These are phyloP conservation scores for Scaeva pyrastri DNA, from an alignment of 2,888 invertebrate genomes.

Conservation along the genomic window DNA sequence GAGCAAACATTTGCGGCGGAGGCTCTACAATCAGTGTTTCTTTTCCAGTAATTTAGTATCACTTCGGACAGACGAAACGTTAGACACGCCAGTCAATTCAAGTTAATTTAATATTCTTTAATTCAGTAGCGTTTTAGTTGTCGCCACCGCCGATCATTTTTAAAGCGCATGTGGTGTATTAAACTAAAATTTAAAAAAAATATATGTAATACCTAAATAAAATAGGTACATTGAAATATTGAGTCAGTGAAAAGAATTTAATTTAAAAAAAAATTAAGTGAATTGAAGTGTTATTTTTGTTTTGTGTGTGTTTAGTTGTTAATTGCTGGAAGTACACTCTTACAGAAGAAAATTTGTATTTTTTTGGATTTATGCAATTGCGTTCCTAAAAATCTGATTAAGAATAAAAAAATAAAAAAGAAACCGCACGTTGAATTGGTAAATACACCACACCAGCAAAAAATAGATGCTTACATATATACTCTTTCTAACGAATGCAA, in stretches of 20 bases:
- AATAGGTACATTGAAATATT: constrained; percentile 32
- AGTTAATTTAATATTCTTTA: constrained; percentile 44
- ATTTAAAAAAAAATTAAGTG: constrained; percentile 38
- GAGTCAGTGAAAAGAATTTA: constrained; percentile 31
- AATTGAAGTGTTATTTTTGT: constrained; percentile 21
- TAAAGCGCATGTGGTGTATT: constrained; percentile 58
- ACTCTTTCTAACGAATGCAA: constrained; percentile 26
- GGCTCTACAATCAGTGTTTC: constrained; percentile 69
- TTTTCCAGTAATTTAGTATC: constrained; percentile 72
- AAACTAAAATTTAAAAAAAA: constrained; percentile 21
- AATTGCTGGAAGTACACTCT: constrained; percentile 1
- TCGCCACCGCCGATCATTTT: constrained; percentile 34
- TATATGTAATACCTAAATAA: no score
- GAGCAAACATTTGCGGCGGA: constrained; percentile 47
- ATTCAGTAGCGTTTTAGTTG: constrained; percentile 37
- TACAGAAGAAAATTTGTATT: constrained; percentile 40
- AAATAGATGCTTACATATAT: neutral
- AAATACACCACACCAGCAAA: constrained; percentile 41
- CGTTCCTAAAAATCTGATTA: neutral
- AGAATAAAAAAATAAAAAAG: no score
- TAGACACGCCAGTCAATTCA: constrained; percentile 64
- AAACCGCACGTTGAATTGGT: constrained; percentile 41
- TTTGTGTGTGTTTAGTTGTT: constrained; percentile 36
- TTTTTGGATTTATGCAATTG: constrained; percentile 1
- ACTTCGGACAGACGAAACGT: constrained; percentile 69